Evolutionary conservation across 2,113 vertebrate species (phyloP), one percentile per base, ranked within the genome.

Genomic region (Psilopogon haemacephalus): DNA sequence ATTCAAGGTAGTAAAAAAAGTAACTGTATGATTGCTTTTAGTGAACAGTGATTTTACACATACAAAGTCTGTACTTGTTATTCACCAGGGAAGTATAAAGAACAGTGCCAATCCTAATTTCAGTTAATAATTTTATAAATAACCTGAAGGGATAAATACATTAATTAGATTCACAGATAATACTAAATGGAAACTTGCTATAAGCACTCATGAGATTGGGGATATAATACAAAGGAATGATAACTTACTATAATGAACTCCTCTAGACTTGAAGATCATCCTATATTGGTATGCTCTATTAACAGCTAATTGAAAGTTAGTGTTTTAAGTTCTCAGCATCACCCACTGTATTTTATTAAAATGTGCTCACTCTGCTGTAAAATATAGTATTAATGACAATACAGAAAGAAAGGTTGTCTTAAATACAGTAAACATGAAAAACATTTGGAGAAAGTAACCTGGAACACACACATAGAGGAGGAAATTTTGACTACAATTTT

Each of bases 141-240:
- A 86, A 88, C 48, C n/a, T 18, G 90, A 89, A 18, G 27, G 73
- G 46, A 64, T 64, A 83, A 70, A 4, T 92, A n/a, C 13, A 90
- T 64, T 88, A 90, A 94, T 92, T 86, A 90, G 86, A 84, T 74
- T 75, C 58, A 86, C 18, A 81, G 70, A 56, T 76, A 83, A 85
- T 62, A 46, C 9, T 50, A 74, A 77, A 86, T 15, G 63, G 60
- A 73, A 74, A 84, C 33, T 50, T 88, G 73, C 73, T 81, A 18
- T 67, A 93, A 84, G 20, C 15, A 37, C 35, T 84, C 46, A 71
- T 52, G 46, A 42, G 60, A 84, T 8, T 37, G 8, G 20, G 19
- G 7, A 55, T 54, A 84, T 18, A 62, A 56, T 44, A 52, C 33
- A 79, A 88, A 59, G 28, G 35, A 86, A 67, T 48, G 40, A 44